Percentiles rank a stretch among this genome's conserved stretches.
These are phyloP conservation scores for Melanotaenia pygmaea DNA, from an alignment of 2,797 vertebrate genomes.

Conservation along the genomic window DNA sequence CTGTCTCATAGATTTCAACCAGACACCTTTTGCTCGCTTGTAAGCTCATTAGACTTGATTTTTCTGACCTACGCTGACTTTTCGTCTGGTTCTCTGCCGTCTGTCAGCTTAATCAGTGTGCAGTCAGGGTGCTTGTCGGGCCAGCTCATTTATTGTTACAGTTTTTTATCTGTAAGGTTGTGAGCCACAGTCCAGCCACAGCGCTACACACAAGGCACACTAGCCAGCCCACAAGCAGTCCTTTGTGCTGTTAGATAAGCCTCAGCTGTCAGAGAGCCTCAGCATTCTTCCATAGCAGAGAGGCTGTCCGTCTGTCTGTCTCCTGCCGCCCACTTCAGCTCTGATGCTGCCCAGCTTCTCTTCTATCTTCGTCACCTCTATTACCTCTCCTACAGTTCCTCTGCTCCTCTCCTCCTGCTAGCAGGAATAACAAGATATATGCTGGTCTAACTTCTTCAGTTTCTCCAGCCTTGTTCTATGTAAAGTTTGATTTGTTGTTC, in stretches of 20 bases:
- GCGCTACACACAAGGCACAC: conserved; percentile 42
- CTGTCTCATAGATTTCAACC: background rate
- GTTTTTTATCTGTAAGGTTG: conserved; percentile 60
- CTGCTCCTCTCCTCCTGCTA: conserved; percentile 9
- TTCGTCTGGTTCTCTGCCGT: conserved; percentile 18
- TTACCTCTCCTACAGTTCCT: conserved; percentile 46
- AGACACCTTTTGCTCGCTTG: background rate
- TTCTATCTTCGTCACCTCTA: conserved; percentile 34
- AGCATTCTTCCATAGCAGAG: conserved; percentile 73
- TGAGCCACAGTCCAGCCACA: conserved; percentile 57
- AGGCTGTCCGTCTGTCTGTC: conserved; percentile 65
- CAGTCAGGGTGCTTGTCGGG: conserved; percentile 36
- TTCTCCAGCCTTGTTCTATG: conserved; percentile 1
- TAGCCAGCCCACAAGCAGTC: conserved; percentile 65
- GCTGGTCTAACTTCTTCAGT: background rate
- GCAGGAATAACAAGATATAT: background rate
- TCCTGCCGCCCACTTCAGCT: conserved; percentile 63
- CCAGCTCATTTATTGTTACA: conserved; percentile 41
- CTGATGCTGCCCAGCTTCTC: conserved; percentile 48
- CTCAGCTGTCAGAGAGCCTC: conserved; percentile 85
- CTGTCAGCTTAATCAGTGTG: conserved; percentile 32
- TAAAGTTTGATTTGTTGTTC: background rate
- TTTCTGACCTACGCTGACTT: background rate
- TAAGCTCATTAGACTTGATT: background rate
- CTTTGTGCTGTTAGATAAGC: conserved; percentile 79